These are phyloP conservation scores for Cyrtodaria siliqua DNA, from an alignment of 2,888 invertebrate species.

Conservation along the genomic window DNA sequence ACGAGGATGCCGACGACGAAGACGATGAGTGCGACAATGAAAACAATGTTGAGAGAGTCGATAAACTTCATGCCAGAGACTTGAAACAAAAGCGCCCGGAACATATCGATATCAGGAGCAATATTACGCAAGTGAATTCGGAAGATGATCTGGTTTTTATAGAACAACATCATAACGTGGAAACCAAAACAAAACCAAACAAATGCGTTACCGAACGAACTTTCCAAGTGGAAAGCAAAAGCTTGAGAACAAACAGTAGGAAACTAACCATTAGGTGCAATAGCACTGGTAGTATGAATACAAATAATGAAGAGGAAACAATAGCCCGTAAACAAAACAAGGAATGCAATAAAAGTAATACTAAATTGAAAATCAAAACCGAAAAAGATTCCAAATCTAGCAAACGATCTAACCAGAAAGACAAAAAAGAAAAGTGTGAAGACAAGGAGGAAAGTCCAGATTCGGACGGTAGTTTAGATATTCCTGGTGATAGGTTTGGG, in stretches of 20 bases:
- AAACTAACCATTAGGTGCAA: no score
- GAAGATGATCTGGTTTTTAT: conserved; percentile 54
- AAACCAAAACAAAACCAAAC: background rate
- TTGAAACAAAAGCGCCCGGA: conserved; percentile 32
- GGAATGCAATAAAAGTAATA: conserved; percentile 18
- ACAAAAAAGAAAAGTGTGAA: conserved; percentile 4
- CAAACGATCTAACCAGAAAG: conserved; percentile 7
- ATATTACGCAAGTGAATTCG: conserved; percentile 51
- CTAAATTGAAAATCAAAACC: conserved; percentile 16
- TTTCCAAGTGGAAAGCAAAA: conserved; percentile 22
- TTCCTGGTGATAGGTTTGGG: conserved; percentile 56
- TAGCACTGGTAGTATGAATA: no score
- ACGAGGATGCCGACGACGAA: conserved; percentile 36
- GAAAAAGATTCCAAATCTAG: conserved; percentile 2
- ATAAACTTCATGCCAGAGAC: conserved; percentile 20
- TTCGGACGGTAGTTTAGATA: conserved; percentile 55
- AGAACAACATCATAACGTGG: conserved; percentile 23
- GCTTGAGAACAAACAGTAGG: no score
- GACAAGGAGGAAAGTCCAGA: conserved; percentile 18
- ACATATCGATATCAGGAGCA: conserved; percentile 43
- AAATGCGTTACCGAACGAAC: conserved; percentile 18
- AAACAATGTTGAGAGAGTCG: conserved; percentile 14
- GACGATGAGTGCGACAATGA: conserved; percentile 44
- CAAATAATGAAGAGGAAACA: no score
- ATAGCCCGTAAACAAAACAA: background rate